Percentiles rank a stretch among this genome's conserved stretches.
phyloP scores from a whole-genome alignment of 1,140 invertebrate species.

The Ceratina japonica region DNA sequence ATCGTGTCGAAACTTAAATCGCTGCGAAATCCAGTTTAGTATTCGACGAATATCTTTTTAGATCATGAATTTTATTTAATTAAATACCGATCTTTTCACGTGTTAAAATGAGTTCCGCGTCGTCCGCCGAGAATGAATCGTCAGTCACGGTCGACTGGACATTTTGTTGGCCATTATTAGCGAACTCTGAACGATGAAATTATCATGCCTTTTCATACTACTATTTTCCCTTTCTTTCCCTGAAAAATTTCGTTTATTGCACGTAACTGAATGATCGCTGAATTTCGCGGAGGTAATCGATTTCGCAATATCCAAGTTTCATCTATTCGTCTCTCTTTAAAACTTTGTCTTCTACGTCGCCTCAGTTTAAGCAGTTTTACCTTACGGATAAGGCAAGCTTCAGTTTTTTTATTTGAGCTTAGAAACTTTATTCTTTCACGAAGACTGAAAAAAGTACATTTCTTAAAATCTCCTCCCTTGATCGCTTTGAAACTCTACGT shows the following conservation, averaged over 20 bases:
- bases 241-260: too few relatives aligned
- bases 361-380: not conserved
- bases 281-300: not conserved
- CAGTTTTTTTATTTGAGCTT: too few relatives aligned
- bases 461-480: too few relatives aligned
- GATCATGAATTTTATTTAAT: too few relatives aligned
- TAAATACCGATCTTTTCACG: constrained; percentile 4
- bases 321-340: not conserved
- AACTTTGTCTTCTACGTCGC: not conserved
- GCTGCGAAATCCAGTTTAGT: not conserved
- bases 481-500: too few relatives aligned
- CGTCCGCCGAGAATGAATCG: not conserved
- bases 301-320: not conserved
- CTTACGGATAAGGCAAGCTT: too few relatives aligned
- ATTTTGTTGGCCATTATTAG: not conserved
- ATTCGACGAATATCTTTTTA: not conserved
- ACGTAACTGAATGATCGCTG: not conserved
- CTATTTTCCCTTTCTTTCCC: not conserved
- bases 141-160: constrained; percentile 14
- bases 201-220: not conserved
- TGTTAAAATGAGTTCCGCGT: constrained; percentile 13
- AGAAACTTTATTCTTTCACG: too few relatives aligned
- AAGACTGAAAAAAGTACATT: too few relatives aligned
- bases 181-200: constrained; percentile 9
- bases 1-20: not conserved